Base-by-base conservation (phyloP, 2,113 vertebrate genomes). In the Thalassoma bifasciatum region DNA sequence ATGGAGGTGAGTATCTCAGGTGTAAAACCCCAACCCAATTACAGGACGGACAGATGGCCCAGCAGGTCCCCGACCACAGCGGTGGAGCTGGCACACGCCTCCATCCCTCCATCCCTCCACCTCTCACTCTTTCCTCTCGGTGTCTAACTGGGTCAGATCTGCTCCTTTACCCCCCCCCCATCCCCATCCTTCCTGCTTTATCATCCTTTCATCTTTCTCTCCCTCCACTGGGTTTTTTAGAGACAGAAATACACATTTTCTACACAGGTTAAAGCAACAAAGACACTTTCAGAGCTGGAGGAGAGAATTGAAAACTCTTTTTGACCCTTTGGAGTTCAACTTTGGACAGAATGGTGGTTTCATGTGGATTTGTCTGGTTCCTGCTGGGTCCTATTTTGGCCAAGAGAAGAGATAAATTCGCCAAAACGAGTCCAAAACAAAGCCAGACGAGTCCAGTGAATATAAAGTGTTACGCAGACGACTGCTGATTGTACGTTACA, bases 21-120 rank as follows among this genome's bases (percentile, higher is more conserved):
- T 92, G 91, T 93, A 90, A 92, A 92, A 91, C 80, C 89, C 84
- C 90, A 91, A 90, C 87, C 93, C 91, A 93, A 93, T 94, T 95
- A 92, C 86, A 85, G 84, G 56, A 71, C 82, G 36, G 66, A 83
- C 92, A 94, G 93, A 93, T 94, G 92, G 93, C 83, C 83, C 91
- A 91, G 92, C 86, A 77, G 69, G 92, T 77, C 72, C 86, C 88
- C 84, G 77, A 85, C 82, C 89, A 67, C 88, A 80, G 81, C 50
- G 66, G 68, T 24, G 54, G 78, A 47, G 62, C 81, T 79, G 85
- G 77, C 82, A 69, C 79, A 69, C 70, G 54, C 72, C 82, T 85
- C 72, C 74, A 58, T 69, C 62, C 72, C 56, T 36, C 73, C 24
- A 16, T 60, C 30, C 19, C 57, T 47, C 58, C 34, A 19, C 66